Evolutionary conservation across 2,113 vertebrate species (phyloP).

Genomic region (Henicopernis longicauda): DNA sequence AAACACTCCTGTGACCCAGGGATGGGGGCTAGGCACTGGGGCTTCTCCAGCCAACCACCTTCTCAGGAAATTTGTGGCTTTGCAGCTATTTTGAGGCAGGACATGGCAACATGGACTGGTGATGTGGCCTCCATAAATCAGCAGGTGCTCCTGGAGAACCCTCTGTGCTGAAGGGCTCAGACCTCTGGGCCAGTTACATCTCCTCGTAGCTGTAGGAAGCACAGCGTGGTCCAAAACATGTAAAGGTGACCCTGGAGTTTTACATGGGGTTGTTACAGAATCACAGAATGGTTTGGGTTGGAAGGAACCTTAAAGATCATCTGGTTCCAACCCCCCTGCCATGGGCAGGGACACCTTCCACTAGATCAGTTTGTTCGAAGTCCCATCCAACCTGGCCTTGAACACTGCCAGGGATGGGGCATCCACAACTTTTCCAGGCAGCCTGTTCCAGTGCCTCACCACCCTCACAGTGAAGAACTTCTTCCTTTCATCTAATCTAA

Average conservation of each 20-base stretch:
- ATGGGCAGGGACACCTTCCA: too few species aligned
- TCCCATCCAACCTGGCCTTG: too few species aligned
- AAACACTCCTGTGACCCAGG: neutral
- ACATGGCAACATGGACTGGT: neutral
- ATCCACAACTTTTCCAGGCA: too few species aligned
- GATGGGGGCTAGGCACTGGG: fast-evolving
- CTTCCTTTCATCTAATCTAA: too few species aligned
- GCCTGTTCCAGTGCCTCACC: too few species aligned
- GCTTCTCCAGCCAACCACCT: neutral
- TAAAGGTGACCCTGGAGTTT: neutral
- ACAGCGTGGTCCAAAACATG: fast-evolving
- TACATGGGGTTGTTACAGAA: too few species aligned
- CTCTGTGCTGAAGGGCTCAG: neutral
- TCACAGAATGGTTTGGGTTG: too few species aligned
- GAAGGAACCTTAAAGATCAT: too few species aligned
- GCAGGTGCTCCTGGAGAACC: neutral
- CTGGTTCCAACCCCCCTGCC: too few species aligned
- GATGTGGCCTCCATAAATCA: neutral
- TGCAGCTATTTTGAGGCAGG: neutral
- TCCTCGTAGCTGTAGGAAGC: neutral
- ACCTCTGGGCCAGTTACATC: neutral
- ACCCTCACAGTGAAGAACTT: too few species aligned
- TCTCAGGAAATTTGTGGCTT: neutral
- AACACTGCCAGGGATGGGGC: too few species aligned
- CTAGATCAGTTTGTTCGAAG: too few species aligned